phyloP scores from a whole-genome alignment of 2,888 invertebrate genomes.

The Pharmacophagus antenor region DNA sequence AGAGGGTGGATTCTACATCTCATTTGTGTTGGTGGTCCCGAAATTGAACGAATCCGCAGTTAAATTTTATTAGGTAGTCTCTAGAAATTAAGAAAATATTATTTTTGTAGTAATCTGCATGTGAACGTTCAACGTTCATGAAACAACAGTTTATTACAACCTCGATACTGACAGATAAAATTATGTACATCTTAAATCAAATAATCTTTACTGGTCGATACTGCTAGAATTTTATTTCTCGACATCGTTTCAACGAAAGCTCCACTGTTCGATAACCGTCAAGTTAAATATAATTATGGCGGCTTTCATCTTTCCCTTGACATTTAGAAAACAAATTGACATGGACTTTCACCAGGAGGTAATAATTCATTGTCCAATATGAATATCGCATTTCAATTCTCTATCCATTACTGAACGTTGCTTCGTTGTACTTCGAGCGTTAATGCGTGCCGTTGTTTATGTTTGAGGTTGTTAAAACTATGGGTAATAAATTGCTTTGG shows the following conservation, averaged over 20 bases:
- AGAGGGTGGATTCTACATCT: too few relatives aligned
- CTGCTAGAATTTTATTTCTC: background rate
- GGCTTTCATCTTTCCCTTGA: conserved; percentile 17
- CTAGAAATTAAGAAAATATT: too few relatives aligned
- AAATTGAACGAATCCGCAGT: too few relatives aligned
- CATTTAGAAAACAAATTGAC: conserved; percentile 26
- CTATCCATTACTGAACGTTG: conserved; percentile 25
- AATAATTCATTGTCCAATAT: conserved; percentile 30
- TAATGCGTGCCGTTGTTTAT: conserved; percentile 26
- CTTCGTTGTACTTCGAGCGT: conserved; percentile 16
- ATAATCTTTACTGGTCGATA: background rate
- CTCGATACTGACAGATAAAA: background rate
- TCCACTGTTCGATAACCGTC: background rate
- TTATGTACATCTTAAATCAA: background rate
- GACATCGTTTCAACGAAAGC: background rate
- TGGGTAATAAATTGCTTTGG: too few relatives aligned
- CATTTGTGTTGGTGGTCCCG: too few relatives aligned
- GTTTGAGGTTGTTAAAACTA: conserved; percentile 4
- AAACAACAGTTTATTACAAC: background rate
- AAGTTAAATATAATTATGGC: conserved; percentile 5
- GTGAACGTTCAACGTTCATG: too few relatives aligned
- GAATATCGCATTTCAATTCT: conserved; percentile 23
- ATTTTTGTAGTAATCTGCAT: too few relatives aligned
- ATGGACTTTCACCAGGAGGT: conserved; percentile 12
- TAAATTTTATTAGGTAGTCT: too few relatives aligned